Evolutionary conservation across 2,113 vertebrate species (phyloP).

Genomic region (Catagonus wagneri): DNA sequence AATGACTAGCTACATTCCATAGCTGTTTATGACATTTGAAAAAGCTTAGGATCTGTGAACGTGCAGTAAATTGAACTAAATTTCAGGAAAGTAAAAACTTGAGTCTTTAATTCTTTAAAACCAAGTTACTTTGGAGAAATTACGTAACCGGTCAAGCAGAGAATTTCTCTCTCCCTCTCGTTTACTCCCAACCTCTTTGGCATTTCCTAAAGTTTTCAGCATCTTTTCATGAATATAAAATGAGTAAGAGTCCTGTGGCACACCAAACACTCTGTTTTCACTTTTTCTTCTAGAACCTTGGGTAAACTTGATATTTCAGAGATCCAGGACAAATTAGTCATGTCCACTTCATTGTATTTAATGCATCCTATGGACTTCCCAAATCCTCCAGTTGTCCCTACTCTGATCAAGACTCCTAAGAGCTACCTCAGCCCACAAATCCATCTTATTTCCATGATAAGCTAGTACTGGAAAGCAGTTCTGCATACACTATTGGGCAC

Average conservation of each 20-base stretch:
- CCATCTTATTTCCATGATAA: not conserved
- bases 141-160: not conserved
- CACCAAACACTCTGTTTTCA: not conserved
- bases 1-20: not conserved
- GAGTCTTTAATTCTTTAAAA: not conserved
- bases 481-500: fast-evolving
- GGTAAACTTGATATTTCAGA: not conserved
- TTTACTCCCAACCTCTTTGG: not conserved
- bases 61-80: not conserved
- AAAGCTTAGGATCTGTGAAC: not conserved
- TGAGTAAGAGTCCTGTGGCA: not conserved
- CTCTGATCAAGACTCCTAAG: not conserved
- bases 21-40: not conserved
- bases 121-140: not conserved
- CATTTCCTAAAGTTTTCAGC: not conserved
- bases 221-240: slow-evolving; percentile 22
- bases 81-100: not conserved
- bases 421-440: not conserved
- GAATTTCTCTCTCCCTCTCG: not conserved
- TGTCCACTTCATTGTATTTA: not conserved
- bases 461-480: not conserved
- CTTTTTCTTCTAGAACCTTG: not conserved
- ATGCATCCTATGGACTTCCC: not conserved
- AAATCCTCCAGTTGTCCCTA: not conserved
- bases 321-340: not conserved